These are phyloP conservation scores for Harmothoe impar DNA, from an alignment of 2,888 invertebrate genomes.

Conservation along the genomic window DNA sequence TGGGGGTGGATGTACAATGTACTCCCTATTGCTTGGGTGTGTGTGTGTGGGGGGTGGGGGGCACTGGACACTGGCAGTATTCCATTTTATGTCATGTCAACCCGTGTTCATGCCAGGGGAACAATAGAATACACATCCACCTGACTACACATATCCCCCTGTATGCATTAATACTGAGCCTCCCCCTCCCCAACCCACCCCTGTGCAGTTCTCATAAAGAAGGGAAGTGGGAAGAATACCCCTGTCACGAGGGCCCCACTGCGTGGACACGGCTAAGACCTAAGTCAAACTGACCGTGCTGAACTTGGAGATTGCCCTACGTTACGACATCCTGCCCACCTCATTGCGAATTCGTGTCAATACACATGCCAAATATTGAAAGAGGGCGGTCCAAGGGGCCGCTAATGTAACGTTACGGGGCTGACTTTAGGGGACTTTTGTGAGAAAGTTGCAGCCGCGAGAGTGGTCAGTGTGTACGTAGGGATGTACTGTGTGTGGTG, in stretches of 20 bases:
- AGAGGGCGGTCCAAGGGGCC: slow-evolving; percentile 22
- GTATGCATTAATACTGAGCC: no score
- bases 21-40: no score
- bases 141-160: no score
- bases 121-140: no score
- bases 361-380: slow-evolving; percentile 38
- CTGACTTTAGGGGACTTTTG: slow-evolving; percentile 25
- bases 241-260: background rate
- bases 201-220: no score
- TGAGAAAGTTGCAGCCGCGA: slow-evolving; percentile 19
- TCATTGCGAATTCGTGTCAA: slow-evolving; percentile 40
- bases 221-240: no score
- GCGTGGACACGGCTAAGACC: background rate
- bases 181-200: no score
- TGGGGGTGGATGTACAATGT: no score
- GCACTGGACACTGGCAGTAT: no score
- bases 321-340: background rate
- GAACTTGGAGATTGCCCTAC: background rate
- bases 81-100: no score
- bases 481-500: slow-evolving; percentile 37
- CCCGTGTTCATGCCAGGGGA: no score
- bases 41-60: no score
- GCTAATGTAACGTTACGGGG: slow-evolving; percentile 44
- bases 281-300: background rate
- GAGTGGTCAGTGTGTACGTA: slow-evolving; percentile 18